Evolutionary conservation across 1,140 invertebrate genomes (phyloP), one percentile per base, ranked within the genome.

Genomic region (Teleopsis dalmanni): DNA sequence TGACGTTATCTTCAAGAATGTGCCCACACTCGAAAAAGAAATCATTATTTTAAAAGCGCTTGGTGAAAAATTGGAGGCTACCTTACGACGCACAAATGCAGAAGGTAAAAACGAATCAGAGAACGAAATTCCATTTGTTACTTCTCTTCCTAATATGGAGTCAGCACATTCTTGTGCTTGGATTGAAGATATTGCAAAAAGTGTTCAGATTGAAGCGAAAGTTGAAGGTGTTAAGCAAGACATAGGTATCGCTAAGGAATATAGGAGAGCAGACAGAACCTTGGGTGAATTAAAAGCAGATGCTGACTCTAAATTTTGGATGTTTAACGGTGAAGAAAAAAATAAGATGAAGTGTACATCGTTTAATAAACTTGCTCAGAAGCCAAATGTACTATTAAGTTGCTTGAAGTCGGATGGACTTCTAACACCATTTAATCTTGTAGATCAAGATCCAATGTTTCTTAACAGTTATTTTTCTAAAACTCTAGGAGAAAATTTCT

Each of bases 371-470:
- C 44, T 67, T 4, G 53, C 58, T 25, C 50, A 59, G 34, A 63
- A 62, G 42, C 61, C 64, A 3, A 49, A 50, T 5, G 33, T 58
- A 2, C 33, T 68, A 35, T 18, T 67, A 0, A 47, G 53, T 9
- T 54, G 59, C 21, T 16, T 68, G n/a, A 55, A 62, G 3, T 48
- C 58, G 0, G 16, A 56, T 2, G 38, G 35, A 2, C 47, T 35
- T 2, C 11, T 40, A 2, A 29, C 40, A 8, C 41, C 56, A 0
- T 62, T 59, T 27, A 65, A 57, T 51, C 21, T 62, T 8, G 43
- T 67, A 5, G 64, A 67, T 10, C 61, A 62, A 37, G 63, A 67
- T 35, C 49, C 53, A 4, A 57, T 64, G 52, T 67, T 67, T 33
- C 57, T 67, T 16, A 62, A 66, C 23, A 58, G 54, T 26, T 35